Evolutionary conservation across 2,797 vertebrate genomes (phyloP).

Genomic region (Helicolenus hilgendorfi): DNA sequence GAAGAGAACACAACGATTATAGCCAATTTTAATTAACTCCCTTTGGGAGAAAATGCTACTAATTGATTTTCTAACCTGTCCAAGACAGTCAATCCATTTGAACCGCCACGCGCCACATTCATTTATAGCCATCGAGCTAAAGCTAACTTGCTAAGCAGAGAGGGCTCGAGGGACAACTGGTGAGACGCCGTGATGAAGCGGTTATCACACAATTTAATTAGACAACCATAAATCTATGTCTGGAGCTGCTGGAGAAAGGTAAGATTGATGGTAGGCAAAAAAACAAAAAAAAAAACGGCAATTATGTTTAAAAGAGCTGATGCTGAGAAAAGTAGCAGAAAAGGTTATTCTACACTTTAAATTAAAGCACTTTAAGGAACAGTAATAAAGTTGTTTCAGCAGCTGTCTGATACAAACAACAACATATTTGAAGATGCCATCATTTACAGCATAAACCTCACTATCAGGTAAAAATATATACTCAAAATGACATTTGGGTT

Average conservation of each 20-base stretch:
- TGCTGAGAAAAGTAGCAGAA: not conserved
- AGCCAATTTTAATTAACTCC: constrained; percentile 71
- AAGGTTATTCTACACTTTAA: not conserved
- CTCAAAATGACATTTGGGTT: not conserved
- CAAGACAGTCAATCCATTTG: constrained; percentile 59
- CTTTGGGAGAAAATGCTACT: constrained; percentile 59
- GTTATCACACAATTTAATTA: constrained; percentile 48
- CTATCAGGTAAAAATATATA: not conserved
- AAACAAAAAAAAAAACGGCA: not conserved
- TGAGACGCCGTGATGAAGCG: constrained; percentile 52
- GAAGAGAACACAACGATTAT: constrained; percentile 45
- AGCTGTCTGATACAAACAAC: not conserved
- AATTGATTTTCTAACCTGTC: constrained; percentile 79
- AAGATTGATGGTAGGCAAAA: not conserved
- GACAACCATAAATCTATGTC: constrained; percentile 48
- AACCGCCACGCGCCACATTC: not conserved
- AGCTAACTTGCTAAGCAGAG: constrained; percentile 55
- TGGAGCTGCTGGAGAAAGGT: not conserved
- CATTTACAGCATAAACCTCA: not conserved
- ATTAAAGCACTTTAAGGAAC: not conserved
- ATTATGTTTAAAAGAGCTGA: not conserved
- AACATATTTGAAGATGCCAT: not conserved
- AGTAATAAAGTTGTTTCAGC: not conserved
- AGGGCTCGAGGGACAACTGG: constrained; percentile 23
- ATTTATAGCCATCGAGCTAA: constrained; percentile 53